Evolutionary conservation across 2,888 invertebrate species (phyloP).

Genomic region (Archaeoteleia sp.): DNA sequence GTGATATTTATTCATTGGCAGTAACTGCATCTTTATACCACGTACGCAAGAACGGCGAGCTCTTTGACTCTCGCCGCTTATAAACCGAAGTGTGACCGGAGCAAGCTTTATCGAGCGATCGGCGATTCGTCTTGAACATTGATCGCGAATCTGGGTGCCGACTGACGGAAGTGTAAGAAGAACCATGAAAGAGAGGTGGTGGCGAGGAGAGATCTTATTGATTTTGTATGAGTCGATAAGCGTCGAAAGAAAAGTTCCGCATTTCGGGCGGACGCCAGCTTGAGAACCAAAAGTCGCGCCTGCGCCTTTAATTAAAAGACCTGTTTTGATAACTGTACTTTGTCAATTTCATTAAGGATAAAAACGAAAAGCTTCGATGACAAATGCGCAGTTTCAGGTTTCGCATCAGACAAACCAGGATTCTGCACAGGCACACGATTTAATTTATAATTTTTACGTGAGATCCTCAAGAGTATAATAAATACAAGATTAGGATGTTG

Average conservation of each 20-base stretch:
- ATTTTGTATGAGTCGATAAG: conserved; percentile 60
- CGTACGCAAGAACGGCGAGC: conserved; percentile 16
- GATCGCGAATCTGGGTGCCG: conserved; percentile 26
- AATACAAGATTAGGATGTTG: too few relatives aligned
- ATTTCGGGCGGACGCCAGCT: conserved; percentile 19
- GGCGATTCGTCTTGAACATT: conserved; percentile 55
- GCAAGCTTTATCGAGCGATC: conserved; percentile 56
- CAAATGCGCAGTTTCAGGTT: too few relatives aligned
- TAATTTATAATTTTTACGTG: too few relatives aligned
- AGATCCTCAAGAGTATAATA: too few relatives aligned
- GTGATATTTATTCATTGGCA: conserved; percentile 19
- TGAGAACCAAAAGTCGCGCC: conserved; percentile 8
- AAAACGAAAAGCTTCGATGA: conserved; percentile 13
- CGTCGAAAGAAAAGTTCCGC: conserved; percentile 44
- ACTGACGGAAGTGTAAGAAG: conserved; percentile 37
- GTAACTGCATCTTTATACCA: conserved; percentile 22
- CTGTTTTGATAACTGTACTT: conserved; percentile 4
- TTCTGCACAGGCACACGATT: too few relatives aligned
- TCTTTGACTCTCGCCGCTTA: conserved; percentile 54
- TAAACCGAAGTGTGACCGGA: conserved; percentile 55
- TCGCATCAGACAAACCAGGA: too few relatives aligned
- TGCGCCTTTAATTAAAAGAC: conserved; percentile 28
- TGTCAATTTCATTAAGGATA: conserved; percentile 25
- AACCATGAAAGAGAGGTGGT: conserved; percentile 18
- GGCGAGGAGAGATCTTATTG: conserved; percentile 53